These are phyloP conservation scores for Andrena camellia DNA, from an alignment of 2,888 invertebrate species.

Conservation along the genomic window DNA sequence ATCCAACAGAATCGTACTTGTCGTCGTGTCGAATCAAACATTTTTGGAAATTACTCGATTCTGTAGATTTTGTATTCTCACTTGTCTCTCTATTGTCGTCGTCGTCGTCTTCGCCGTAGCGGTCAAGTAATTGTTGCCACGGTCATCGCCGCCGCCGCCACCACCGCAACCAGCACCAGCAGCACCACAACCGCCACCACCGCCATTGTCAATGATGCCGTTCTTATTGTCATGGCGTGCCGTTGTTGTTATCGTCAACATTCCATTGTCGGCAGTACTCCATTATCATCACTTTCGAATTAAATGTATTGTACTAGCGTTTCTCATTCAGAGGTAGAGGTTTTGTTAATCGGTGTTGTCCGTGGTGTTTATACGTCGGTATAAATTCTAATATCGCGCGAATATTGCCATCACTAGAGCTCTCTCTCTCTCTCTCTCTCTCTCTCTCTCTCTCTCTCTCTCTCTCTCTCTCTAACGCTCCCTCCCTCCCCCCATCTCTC, in stretches of 20 bases:
- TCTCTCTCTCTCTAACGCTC: background rate
- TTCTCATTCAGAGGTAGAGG: background rate
- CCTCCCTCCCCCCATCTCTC: background rate
- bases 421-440: conserved; percentile 19
- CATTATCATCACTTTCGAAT: background rate
- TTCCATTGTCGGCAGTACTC: conserved; percentile 6
- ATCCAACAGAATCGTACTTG: no score
- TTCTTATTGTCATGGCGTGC: background rate
- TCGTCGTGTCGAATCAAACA: background rate
- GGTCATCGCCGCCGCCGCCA: background rate
- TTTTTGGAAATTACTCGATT: background rate
- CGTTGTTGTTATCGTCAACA: background rate
- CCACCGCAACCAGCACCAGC: background rate
- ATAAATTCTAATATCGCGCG: no score
- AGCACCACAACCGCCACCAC: background rate
- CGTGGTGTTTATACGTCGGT: no score
- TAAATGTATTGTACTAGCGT: background rate
- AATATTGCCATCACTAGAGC: background rate
- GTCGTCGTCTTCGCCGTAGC: background rate
- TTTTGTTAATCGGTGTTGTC: background rate
- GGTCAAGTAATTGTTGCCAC: background rate
- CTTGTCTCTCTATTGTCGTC: background rate
- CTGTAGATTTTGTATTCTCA: background rate
- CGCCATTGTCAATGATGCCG: background rate
- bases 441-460: background rate